Conservation (phyloP, 30 jellyfish, hydroid and myxozoan genomes). For the Hydractinia echinata region DNA sequence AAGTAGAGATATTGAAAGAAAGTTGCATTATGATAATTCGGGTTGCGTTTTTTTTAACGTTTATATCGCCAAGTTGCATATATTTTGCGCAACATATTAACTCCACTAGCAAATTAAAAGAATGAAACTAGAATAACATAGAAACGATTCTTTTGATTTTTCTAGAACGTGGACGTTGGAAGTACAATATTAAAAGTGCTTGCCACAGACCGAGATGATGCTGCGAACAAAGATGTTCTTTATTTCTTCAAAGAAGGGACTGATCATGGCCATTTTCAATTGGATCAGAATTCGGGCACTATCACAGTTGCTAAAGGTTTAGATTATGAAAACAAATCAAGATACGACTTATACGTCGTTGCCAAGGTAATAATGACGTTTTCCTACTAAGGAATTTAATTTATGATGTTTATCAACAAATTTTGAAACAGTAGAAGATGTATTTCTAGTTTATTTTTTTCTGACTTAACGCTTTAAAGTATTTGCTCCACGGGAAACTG, state of each 20-base stretch:
- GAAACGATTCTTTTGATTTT: not conserved
- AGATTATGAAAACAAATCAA: conserved; percentile 3
- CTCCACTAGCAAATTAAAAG: too few relatives aligned
- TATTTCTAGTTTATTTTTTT: too few relatives aligned
- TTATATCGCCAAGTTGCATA: too few relatives aligned
- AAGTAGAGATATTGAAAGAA: not conserved
- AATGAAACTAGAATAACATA: too few relatives aligned
- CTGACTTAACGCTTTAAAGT: too few relatives aligned
- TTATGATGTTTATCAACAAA: too few relatives aligned
- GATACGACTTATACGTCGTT: not conserved
- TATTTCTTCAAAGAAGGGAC: conserved; percentile 1
- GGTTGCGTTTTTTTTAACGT: too few relatives aligned
- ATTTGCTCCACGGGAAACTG: too few relatives aligned
- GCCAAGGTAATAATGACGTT: conserved; percentile 20
- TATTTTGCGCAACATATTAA: too few relatives aligned
- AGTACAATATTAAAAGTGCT: not conserved
- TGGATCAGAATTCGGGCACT: conserved; percentile 22
- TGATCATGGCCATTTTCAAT: not conserved
- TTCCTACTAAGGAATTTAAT: not conserved
- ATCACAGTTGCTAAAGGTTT: not conserved
- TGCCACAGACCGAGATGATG: conserved; percentile 31
- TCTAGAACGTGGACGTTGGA: conserved; percentile 11
- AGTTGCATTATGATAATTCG: not conserved
- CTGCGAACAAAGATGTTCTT: not conserved
- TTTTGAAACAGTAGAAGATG: too few relatives aligned